Conservation (phyloP, 53 echinoderm and acorn worm species). For the Stichopus horrens region DNA sequence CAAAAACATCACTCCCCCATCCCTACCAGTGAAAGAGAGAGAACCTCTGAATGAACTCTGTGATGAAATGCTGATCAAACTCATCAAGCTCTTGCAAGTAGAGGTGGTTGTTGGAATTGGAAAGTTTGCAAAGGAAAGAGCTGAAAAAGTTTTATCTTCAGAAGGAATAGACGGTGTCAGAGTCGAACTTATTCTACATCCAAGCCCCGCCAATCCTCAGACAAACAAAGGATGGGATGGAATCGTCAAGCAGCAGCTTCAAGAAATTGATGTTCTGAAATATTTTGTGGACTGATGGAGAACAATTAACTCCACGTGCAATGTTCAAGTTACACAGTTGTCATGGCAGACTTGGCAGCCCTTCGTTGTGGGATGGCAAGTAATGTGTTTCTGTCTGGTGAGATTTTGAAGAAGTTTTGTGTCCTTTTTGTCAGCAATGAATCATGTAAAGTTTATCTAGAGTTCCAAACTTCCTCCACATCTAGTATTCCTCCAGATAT, state of each 20-base stretch:
- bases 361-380: too few species aligned
- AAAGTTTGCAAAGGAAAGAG: slow-evolving; percentile 80
- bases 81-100: slow-evolving; percentile 67
- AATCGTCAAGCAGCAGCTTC: slow-evolving; percentile 71
- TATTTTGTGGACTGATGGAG: slow-evolving; percentile 48
- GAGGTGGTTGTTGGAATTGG: slow-evolving; percentile 92
- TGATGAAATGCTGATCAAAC: slow-evolving; percentile 72
- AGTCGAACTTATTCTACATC: slow-evolving; percentile 82
- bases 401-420: too few species aligned
- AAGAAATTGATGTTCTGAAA: slow-evolving; percentile 75
- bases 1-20: slow-evolving; percentile 89
- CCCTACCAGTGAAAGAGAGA: slow-evolving; percentile 59
- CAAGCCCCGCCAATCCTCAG: slow-evolving; percentile 88
- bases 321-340: too few species aligned
- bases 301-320: too few species aligned
- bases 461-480: too few species aligned
- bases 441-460: too few species aligned
- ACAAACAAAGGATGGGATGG: slow-evolving; percentile 94
- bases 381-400: too few species aligned
- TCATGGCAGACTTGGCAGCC: too few species aligned
- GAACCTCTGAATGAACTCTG: slow-evolving; percentile 70
- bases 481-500: too few species aligned
- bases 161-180: slow-evolving; percentile 71
- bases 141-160: slow-evolving; percentile 66
- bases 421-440: too few species aligned